phyloP scores from a whole-genome alignment of 64 coral and sea anemone genomes.

The Acropora yongei region DNA sequence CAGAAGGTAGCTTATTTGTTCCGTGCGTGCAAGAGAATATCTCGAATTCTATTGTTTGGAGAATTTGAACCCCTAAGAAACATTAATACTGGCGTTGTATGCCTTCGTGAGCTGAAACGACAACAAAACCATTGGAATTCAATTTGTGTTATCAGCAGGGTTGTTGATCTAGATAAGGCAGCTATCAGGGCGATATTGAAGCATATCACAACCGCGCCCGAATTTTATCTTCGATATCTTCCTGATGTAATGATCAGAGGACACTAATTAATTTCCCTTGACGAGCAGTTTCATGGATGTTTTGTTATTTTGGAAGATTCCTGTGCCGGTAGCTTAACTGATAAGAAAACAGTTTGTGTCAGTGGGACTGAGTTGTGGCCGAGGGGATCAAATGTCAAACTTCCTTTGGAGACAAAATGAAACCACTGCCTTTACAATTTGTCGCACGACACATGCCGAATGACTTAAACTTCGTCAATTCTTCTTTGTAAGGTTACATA shows the following conservation, averaged over 20 bases:
- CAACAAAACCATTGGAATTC: slow-evolving; percentile 34
- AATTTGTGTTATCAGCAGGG: slow-evolving; percentile 30
- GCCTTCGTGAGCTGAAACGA: not conserved
- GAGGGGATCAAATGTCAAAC: not conserved
- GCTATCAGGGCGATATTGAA: not conserved
- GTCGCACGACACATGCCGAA: not conserved
- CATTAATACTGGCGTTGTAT: not conserved
- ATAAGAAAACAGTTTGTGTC: not conserved
- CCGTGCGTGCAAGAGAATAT: too few relatives aligned
- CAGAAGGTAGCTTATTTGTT: too few relatives aligned
- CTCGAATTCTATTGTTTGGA: not conserved
- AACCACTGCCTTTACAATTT: not conserved
- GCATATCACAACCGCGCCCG: not conserved
- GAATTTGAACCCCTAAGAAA: not conserved
- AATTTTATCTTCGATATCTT: slow-evolving; percentile 13
- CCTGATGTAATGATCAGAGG: slow-evolving; percentile 17
- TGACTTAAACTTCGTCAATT: too few relatives aligned
- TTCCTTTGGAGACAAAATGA: not conserved
- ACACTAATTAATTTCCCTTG: slow-evolving; percentile 42
- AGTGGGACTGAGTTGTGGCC: not conserved
- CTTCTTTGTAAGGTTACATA: too few relatives aligned
- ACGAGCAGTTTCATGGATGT: not conserved
- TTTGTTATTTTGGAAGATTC: slow-evolving; percentile 34
- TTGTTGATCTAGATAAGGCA: slow-evolving; percentile 32
- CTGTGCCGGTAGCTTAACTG: slow-evolving; percentile 3